phyloP scores from a whole-genome alignment of 1,140 invertebrate genomes.

The Eubasilissa regina region DNA sequence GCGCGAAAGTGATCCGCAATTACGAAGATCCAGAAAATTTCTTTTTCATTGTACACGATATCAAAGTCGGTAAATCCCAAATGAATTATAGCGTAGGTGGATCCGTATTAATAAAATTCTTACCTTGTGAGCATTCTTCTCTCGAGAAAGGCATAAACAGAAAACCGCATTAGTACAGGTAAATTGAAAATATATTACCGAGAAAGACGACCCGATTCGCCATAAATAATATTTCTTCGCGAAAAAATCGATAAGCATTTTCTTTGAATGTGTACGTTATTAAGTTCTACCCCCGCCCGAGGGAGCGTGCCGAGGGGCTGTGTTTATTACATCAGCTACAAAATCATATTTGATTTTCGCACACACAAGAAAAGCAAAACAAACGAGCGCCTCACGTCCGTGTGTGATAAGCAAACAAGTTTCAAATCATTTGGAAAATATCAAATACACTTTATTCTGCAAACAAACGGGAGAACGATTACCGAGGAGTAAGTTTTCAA shows the following conservation, averaged over 20 bases:
- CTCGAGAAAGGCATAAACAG: slow-evolving; percentile 43
- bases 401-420: background rate
- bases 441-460: background rate
- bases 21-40: slow-evolving; percentile 12
- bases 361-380: too few species aligned
- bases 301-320: too few species aligned
- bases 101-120: slow-evolving; percentile 44
- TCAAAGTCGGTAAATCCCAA: slow-evolving; percentile 32
- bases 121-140: slow-evolving; percentile 51
- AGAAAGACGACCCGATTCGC: background rate
- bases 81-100: slow-evolving; percentile 34
- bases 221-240: slow-evolving; percentile 11
- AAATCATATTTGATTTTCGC: too few species aligned
- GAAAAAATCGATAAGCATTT: slow-evolving; percentile 5
- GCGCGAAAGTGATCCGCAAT: slow-evolving; percentile 34
- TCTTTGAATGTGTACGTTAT: background rate
- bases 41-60: slow-evolving; percentile 22
- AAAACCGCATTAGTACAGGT: slow-evolving; percentile 35
- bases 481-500: slow-evolving; percentile 15
- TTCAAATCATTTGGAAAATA: slow-evolving; percentile 5
- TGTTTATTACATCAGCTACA: too few species aligned
- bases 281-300: too few species aligned
- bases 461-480: background rate
- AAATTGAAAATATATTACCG: slow-evolving; percentile 9
- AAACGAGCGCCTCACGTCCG: too few species aligned